These are phyloP conservation scores for Botia kubotai DNA, from an alignment of 2,797 vertebrate species.

Conservation along the genomic window DNA sequence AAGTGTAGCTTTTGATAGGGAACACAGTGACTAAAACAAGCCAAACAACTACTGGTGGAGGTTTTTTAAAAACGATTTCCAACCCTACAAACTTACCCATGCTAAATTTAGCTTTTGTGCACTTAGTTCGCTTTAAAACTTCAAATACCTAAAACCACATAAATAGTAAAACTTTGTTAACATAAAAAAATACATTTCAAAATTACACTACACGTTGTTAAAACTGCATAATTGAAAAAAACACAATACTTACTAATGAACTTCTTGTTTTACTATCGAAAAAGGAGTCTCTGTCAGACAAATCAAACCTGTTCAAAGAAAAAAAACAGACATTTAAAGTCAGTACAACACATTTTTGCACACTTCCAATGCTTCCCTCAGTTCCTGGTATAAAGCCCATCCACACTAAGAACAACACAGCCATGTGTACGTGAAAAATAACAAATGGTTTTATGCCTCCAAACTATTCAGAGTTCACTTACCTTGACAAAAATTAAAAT, in stretches of 20 bases:
- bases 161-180: not conserved
- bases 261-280: slow-evolving; percentile 98
- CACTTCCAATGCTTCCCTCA: not conserved
- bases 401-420: not conserved
- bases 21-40: not conserved
- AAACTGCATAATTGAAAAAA: not conserved
- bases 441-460: too few species aligned
- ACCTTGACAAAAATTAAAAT: too few species aligned
- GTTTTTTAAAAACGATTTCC: not conserved
- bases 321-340: not conserved
- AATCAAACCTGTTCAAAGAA: slow-evolving; percentile 86
- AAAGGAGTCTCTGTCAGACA: slow-evolving; percentile 94
- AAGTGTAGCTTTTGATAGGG: not conserved
- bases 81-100: slow-evolving; percentile 83
- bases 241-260: slow-evolving; percentile 88
- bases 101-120: slow-evolving; percentile 93
- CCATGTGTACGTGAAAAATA: too few species aligned
- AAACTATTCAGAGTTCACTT: too few species aligned
- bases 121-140: slow-evolving; percentile 93
- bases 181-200: not conserved
- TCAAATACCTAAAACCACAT: slow-evolving; percentile 86
- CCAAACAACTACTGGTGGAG: not conserved
- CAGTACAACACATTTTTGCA: not conserved
- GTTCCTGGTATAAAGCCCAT: too few species aligned
- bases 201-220: not conserved